Percentiles rank a stretch among this genome's conserved stretches.
These are phyloP conservation scores for Cotesia chilonis DNA, from an alignment of 1,140 invertebrate genomes.

Conservation along the genomic window DNA sequence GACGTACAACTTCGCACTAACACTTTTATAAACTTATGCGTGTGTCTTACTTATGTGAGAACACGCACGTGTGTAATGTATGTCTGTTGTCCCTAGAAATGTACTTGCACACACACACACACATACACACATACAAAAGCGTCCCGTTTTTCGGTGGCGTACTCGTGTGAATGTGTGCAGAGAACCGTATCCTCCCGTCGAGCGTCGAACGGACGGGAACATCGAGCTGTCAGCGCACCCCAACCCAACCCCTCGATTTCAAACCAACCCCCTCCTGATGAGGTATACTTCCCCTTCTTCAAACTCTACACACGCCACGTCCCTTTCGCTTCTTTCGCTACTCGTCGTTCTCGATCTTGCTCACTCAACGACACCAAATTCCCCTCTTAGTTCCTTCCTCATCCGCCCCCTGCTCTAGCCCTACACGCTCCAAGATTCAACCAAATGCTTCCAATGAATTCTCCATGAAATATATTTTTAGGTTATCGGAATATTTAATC, in stretches of 20 bases:
- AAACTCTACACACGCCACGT: constrained; percentile 39
- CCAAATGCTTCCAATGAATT: neutral
- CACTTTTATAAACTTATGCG: constrained; percentile 17
- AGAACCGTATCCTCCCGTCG: constrained; percentile 65
- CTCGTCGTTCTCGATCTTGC: constrained; percentile 25
- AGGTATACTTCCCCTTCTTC: constrained; percentile 36
- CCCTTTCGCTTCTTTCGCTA: constrained; percentile 29
- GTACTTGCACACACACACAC: constrained; percentile 26
- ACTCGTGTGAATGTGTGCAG: constrained; percentile 58
- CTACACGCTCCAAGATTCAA: neutral
- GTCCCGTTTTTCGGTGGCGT: constrained; percentile 35
- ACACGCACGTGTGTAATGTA: constrained; percentile 21
- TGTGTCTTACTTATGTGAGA: constrained; percentile 7
- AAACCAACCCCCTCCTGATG: constrained; percentile 46
- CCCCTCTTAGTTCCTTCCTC: constrained; percentile 18
- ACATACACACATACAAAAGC: constrained; percentile 23
- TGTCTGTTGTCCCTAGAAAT: neutral
- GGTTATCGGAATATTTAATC: constrained; percentile 7
- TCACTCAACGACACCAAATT: constrained; percentile 19
- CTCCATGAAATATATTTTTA: neutral
- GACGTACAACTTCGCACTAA: constrained; percentile 33
- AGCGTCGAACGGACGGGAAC: constrained; percentile 59
- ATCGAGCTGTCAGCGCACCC: constrained; percentile 66
- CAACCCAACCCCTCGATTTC: constrained; percentile 56
- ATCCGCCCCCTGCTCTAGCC: constrained; percentile 15